A percentile compares a stretch with the other conserved stretches of the same genome.
phyloP scores from a whole-genome alignment of 2,113 vertebrate species.

The Mormyrus iriodes region DNA sequence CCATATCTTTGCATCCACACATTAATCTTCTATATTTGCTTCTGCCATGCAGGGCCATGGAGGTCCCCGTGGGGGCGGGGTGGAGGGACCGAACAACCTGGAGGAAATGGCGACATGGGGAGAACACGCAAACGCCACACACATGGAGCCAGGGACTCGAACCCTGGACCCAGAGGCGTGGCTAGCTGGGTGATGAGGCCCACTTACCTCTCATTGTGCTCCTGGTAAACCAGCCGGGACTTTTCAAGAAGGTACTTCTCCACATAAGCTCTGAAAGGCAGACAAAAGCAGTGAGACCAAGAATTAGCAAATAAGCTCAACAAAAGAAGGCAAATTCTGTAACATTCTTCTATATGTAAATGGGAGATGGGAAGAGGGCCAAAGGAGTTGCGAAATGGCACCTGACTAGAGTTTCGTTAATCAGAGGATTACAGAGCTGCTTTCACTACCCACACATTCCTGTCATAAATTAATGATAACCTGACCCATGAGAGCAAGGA shows the following conservation, averaged over 20 bases:
- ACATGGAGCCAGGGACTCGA: background rate
- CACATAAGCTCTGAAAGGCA: slow-evolving; percentile 81
- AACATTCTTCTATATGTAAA: background rate
- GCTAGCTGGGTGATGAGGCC: background rate
- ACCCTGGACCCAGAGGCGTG: background rate
- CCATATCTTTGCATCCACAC: too few species aligned
- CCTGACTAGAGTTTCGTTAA: background rate
- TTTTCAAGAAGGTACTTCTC: slow-evolving; percentile 98
- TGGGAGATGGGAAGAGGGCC: background rate
- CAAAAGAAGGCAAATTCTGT: background rate
- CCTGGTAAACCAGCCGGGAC: slow-evolving; percentile 93
- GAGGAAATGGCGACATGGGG: background rate
- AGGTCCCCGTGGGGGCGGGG: background rate
- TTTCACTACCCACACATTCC: background rate
- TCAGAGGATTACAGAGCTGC: background rate
- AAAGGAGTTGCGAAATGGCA: background rate
- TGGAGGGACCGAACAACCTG: background rate
- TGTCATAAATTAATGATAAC: background rate
- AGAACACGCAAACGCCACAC: background rate
- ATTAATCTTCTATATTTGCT: too few species aligned
- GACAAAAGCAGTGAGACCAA: slow-evolving; percentile 7
- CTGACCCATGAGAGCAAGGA: background rate
- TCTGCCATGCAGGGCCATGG: too few species aligned
- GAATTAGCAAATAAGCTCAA: background rate
- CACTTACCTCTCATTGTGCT: slow-evolving; percentile 88